Evolutionary conservation across 2,888 invertebrate species (phyloP).

Genomic region (Patella depressa): DNA sequence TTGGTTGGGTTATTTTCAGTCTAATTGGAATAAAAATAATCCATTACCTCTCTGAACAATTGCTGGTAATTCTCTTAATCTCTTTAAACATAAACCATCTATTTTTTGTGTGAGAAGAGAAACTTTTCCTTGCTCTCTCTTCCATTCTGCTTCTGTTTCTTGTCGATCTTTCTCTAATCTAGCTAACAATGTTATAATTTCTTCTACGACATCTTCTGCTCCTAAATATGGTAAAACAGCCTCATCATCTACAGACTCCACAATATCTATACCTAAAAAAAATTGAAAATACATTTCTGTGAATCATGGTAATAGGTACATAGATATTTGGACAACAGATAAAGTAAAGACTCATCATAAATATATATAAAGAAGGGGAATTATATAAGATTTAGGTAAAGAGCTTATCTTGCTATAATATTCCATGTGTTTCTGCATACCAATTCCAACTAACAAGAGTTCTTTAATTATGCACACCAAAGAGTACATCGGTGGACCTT

Average conservation of each 20-base stretch:
- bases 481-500: no score
- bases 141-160: constrained; percentile 51
- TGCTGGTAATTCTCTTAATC: constrained; percentile 61
- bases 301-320: no score
- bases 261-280: not conserved
- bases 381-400: no score
- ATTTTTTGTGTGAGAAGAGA: constrained; percentile 56
- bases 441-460: no score
- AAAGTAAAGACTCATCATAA: no score
- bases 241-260: constrained; percentile 30
- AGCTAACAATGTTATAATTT: constrained; percentile 65
- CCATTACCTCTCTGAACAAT: constrained; percentile 66
- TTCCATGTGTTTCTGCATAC: no score
- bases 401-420: no score
- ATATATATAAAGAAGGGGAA: no score
- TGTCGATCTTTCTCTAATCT: constrained; percentile 66
- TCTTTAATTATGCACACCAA: no score
- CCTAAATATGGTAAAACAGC: constrained; percentile 62
- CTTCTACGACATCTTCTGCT: constrained; percentile 69
- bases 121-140: constrained; percentile 54
- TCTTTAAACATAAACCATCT: constrained; percentile 54
- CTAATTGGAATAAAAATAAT: no score
- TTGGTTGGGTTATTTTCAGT: no score
- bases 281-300: not conserved
- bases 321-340: no score